A percentile compares a stretch with the other conserved stretches of the same genome.
Conservation (phyloP, 2,888 invertebrate genomes). For the Fabriciana adippe region DNA sequence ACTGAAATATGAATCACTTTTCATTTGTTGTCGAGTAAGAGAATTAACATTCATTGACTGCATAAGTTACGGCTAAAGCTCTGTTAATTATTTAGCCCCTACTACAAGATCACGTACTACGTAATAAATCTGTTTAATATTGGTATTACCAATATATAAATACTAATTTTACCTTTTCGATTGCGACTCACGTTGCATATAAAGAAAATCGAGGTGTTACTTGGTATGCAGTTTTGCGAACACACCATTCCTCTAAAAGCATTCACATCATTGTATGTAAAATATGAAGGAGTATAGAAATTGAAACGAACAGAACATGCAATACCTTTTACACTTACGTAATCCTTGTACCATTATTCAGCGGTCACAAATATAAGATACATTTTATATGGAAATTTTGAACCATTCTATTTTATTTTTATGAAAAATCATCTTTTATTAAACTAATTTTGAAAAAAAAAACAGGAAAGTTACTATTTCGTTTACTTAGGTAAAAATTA, state of each 20-base stretch:
- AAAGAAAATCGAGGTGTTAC: constrained; percentile 26
- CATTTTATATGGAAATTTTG: not conserved
- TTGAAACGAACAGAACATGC: constrained; percentile 18
- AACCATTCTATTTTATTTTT: not conserved
- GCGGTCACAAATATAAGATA: constrained; percentile 1
- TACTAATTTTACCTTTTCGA: not conserved
- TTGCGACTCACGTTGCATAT: not conserved
- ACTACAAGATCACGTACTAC: not conserved
- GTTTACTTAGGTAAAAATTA: not conserved
- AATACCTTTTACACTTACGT: constrained; percentile 22
- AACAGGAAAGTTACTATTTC: not conserved
- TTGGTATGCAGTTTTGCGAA: constrained; percentile 15
- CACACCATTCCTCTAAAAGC: constrained; percentile 23
- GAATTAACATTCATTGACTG: constrained; percentile 38
- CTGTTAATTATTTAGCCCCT: constrained; percentile 42
- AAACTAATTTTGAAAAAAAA: too few relatives aligned
- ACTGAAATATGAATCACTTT: constrained; percentile 39
- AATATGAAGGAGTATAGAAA: constrained; percentile 16
- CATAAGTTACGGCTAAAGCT: constrained; percentile 41
- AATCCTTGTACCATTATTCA: constrained; percentile 10
- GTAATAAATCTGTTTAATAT: not conserved
- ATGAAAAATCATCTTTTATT: too few relatives aligned
- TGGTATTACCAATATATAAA: not conserved
- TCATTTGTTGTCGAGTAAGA: constrained; percentile 32
- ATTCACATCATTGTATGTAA: constrained; percentile 25